These are phyloP conservation scores for Actinostola sp. DNA, from an alignment of 92 coral and sea anemone species.

Conservation along the genomic window DNA sequence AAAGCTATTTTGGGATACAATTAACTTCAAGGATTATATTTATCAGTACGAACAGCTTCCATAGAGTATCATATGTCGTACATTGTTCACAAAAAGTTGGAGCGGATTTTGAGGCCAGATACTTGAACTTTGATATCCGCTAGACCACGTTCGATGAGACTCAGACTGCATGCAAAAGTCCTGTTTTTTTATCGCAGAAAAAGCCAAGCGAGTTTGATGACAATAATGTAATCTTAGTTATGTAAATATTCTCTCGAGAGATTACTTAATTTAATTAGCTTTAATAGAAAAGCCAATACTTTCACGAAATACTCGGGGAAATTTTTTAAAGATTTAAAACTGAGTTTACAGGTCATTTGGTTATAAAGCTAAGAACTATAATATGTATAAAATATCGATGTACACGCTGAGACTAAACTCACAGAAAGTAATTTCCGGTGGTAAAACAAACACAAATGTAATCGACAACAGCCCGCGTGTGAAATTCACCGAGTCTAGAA, in stretches of 20 bases:
- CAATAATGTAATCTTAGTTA: no score
- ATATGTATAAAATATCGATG: background rate
- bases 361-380: background rate
- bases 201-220: no score
- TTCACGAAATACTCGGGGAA: no score
- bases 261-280: no score
- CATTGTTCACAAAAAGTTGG: no score
- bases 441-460: constrained; percentile 4
- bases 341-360: no score
- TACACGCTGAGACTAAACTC: background rate
- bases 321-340: no score
- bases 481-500: constrained; percentile 7
- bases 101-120: background rate
- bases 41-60: background rate
- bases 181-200: no score
- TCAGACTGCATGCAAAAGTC: no score
- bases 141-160: no score
- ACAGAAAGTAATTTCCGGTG: background rate
- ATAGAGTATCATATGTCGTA: background rate
- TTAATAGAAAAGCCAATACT: no score
- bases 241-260: background rate
- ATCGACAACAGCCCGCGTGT: background rate
- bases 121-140: constrained; percentile 3
- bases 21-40: background rate
- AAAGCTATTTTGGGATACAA: background rate